Evolutionary conservation across 2,113 vertebrate genomes (phyloP).

Genomic region (Aramus guarauna): DNA sequence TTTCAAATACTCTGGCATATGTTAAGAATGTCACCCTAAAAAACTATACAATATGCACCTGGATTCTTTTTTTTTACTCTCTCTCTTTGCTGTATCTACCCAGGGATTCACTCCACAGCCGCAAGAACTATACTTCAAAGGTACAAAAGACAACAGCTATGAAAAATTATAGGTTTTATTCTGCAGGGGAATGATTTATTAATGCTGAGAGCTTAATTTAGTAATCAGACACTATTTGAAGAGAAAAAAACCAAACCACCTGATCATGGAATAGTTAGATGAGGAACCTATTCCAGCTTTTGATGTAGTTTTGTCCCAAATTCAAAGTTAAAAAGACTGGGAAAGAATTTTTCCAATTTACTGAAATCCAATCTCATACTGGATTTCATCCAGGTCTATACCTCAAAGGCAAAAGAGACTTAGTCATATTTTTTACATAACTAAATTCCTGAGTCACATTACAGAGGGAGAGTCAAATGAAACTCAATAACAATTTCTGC

Average conservation of each 20-base stretch:
- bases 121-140: neutral
- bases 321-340: constrained; percentile 53
- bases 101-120: neutral
- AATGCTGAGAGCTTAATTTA: neutral
- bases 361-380: constrained; percentile 50
- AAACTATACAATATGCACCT: neutral
- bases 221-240: neutral
- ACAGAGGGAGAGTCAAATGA: constrained; percentile 22
- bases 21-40: neutral
- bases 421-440: constrained; percentile 38
- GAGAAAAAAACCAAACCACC: accelerated
- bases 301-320: constrained; percentile 14
- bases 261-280: neutral
- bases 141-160: neutral
- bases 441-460: constrained; percentile 35
- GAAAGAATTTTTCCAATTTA: constrained; percentile 54
- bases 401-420: constrained; percentile 34
- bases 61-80: neutral
- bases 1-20: neutral
- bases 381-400: constrained; percentile 46
- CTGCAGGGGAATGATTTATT: neutral
- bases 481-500: neutral
- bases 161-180: neutral
- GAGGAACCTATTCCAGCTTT: neutral
- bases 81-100: neutral